These are phyloP conservation scores for Stratiolaelaps scimitus DNA, from an alignment of 1,140 invertebrate species.

Conservation along the genomic window DNA sequence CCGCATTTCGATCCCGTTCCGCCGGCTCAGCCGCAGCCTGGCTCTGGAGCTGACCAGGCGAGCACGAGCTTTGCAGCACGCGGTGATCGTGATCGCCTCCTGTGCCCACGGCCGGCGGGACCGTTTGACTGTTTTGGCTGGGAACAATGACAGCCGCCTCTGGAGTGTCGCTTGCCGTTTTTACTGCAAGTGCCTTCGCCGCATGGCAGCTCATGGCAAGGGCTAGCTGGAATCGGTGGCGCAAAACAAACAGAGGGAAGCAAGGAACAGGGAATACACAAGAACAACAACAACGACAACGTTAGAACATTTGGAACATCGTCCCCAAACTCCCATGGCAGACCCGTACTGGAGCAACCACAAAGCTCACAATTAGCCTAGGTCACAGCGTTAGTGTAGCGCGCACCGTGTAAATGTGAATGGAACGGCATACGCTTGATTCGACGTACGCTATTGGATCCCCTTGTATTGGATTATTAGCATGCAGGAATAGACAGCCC, in stretches of 20 bases:
- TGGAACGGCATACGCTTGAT: too few species aligned
- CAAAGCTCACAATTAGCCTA: too few species aligned
- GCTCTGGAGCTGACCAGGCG: neutral
- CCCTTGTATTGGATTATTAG: too few species aligned
- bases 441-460: too few species aligned
- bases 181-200: slow-evolving; percentile 13
- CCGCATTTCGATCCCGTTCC: slow-evolving; percentile 5
- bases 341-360: too few species aligned
- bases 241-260: neutral
- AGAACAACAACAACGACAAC: too few species aligned
- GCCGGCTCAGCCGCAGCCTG: neutral
- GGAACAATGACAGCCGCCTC: neutral
- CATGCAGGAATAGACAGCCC: too few species aligned
- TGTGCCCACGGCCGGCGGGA: neutral
- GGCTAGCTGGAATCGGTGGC: neutral
- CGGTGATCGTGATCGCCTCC: neutral
- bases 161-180: slow-evolving; percentile 18
- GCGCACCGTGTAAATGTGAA: too few species aligned
- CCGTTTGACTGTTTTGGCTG: slow-evolving; percentile 4
- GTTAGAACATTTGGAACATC: too few species aligned
- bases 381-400: too few species aligned
- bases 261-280: too few species aligned
- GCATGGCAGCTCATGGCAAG: slow-evolving; percentile 27
- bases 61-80: neutral
- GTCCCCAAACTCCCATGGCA: too few species aligned